Percentiles rank a stretch among this genome's conserved stretches.
These are phyloP conservation scores for Eulemur rubriventer DNA, from an alignment of 2,797 vertebrate species.

Conservation along the genomic window DNA sequence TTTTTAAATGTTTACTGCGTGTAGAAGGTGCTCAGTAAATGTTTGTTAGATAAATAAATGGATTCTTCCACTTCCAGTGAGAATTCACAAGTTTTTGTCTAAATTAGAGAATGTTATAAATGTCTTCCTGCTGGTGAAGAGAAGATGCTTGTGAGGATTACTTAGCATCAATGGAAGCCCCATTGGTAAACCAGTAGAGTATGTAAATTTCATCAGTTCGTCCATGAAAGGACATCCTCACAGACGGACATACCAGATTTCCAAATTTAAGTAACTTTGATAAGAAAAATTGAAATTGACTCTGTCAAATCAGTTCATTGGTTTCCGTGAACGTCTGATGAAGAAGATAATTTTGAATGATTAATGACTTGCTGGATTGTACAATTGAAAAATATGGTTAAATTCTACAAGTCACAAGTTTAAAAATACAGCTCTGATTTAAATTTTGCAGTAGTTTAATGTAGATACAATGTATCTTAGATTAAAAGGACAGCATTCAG, in stretches of 20 bases:
- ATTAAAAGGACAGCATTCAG: neutral
- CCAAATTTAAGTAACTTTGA: conserved; percentile 14
- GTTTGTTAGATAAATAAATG: neutral
- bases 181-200: neutral
- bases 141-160: neutral
- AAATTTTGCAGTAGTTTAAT: neutral
- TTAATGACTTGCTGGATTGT: neutral
- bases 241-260: neutral
- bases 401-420: neutral
- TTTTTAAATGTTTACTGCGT: neutral
- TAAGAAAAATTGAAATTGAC: neutral
- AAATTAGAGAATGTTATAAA: neutral
- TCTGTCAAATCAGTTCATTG: neutral
- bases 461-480: neutral
- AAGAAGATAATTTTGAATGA: neutral
- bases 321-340: neutral
- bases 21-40: neutral
- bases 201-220: neutral
- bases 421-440: conserved; percentile 19
- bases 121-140: neutral
- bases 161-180: neutral
- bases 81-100: neutral
- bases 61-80: neutral
- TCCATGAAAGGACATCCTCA: neutral
- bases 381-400: neutral